Evolutionary conservation across 2,113 vertebrate genomes (phyloP).

Genomic region (Microtus richardsoni): DNA sequence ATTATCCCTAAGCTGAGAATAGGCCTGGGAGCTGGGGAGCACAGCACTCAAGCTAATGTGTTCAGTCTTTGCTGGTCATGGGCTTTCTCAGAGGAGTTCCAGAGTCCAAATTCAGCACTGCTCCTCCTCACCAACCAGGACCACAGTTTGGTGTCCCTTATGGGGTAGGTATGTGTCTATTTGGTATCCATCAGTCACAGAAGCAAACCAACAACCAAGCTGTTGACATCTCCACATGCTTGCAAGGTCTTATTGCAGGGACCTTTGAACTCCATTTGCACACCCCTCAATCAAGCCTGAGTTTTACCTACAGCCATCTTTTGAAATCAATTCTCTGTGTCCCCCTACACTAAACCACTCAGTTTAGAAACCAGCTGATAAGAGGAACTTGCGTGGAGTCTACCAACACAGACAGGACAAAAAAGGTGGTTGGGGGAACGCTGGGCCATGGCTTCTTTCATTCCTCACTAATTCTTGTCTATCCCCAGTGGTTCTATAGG

Average conservation of each 20-base stretch:
- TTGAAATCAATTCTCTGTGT: neutral
- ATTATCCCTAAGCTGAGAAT: neutral
- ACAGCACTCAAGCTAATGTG: neutral
- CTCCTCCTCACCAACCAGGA: neutral
- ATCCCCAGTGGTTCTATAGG: neutral
- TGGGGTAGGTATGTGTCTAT: neutral
- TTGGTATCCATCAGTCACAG: neutral
- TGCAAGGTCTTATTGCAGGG: neutral
- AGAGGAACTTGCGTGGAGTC: neutral
- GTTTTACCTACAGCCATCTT: neutral
- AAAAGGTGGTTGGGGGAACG: neutral
- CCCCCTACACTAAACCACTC: neutral
- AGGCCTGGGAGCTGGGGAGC: too few species aligned
- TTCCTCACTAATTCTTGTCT: neutral
- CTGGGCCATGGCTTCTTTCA: neutral
- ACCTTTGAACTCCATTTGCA: neutral
- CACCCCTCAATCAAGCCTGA: neutral
- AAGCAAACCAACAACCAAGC: neutral
- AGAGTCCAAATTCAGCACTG: neutral
- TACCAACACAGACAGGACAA: neutral
- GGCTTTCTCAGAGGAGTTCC: neutral
- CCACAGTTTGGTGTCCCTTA: neutral
- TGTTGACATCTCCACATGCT: neutral
- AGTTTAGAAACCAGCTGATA: neutral
- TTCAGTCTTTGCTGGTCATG: neutral